Evolutionary conservation across 2,888 invertebrate species (phyloP).

Genomic region (Cactoblastis cactorum): DNA sequence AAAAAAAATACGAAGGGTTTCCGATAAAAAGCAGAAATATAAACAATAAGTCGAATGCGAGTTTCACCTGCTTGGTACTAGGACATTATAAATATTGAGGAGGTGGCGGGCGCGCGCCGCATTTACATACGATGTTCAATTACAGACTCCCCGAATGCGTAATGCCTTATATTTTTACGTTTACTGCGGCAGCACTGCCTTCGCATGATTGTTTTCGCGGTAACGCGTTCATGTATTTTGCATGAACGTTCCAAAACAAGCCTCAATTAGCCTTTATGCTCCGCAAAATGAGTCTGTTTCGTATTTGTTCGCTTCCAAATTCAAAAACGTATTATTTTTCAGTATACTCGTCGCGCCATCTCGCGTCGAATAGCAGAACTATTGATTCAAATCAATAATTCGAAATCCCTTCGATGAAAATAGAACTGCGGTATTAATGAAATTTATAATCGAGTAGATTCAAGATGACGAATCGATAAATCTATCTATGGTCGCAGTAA

Average conservation of each 20-base stretch:
- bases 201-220: constrained; percentile 39
- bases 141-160: constrained; percentile 61
- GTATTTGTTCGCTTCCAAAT: not conserved
- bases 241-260: constrained; percentile 17
- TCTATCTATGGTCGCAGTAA: not conserved
- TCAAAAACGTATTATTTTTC: not conserved
- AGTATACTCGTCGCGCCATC: constrained; percentile 53
- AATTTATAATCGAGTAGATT: not conserved
- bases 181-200: constrained; percentile 36
- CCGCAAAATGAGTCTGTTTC: not conserved
- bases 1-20: constrained; percentile 12
- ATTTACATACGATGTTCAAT: constrained; percentile 73
- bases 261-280: not conserved
- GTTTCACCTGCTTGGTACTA: constrained; percentile 61
- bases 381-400: constrained; percentile 45
- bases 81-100: constrained; percentile 64
- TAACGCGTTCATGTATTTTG: constrained; percentile 32
- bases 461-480: not conserved
- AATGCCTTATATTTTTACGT: constrained; percentile 55
- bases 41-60: constrained; percentile 47
- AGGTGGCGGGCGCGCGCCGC: constrained; percentile 58
- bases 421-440: not conserved
- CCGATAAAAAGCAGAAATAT: constrained; percentile 19
- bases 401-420: not conserved
- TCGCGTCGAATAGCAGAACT: constrained; percentile 55